Evolutionary conservation across 2,888 invertebrate species (phyloP).

Genomic region (Hypena proboscidalis): DNA sequence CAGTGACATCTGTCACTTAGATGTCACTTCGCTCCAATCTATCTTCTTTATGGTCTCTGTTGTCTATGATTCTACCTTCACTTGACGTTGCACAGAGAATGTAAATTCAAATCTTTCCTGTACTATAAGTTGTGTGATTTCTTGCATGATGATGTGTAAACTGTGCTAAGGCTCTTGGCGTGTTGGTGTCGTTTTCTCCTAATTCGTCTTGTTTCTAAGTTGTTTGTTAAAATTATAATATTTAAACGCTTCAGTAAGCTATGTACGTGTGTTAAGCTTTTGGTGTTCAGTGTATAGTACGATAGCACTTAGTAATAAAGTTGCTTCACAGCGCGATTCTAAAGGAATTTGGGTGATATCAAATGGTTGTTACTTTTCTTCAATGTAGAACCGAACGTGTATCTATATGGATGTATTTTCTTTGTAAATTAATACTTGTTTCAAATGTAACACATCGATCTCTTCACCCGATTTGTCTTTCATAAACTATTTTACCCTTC

Average conservation of each 20-base stretch:
- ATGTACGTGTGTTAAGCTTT: constrained; percentile 71
- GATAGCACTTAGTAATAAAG: constrained; percentile 51
- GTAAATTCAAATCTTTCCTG: constrained; percentile 11
- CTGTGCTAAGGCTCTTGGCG: constrained; percentile 69
- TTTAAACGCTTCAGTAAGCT: constrained; percentile 58
- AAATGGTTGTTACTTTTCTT: constrained; percentile 63
- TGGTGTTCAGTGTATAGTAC: constrained; percentile 74
- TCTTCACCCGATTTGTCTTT: constrained; percentile 36
- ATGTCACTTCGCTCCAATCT: constrained; percentile 2
- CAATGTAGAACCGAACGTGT: constrained; percentile 22
- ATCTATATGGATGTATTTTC: constrained; percentile 9
- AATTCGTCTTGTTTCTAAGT: constrained; percentile 56
- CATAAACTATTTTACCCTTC: constrained; percentile 38
- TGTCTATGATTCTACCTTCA: constrained; percentile 2
- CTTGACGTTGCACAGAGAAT: constrained; percentile 14
- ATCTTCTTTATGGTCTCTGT: neutral
- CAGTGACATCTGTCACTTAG: constrained; percentile 11
- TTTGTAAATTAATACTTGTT: constrained; percentile 17
- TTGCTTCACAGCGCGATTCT: constrained; percentile 69
- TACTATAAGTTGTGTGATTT: constrained; percentile 31
- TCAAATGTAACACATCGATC: constrained; percentile 39
- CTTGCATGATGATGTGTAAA: constrained; percentile 58
- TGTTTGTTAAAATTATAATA: constrained; percentile 45
- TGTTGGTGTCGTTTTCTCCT: constrained; percentile 78
- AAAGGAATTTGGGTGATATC: constrained; percentile 84